Conservation (phyloP, 2,797 vertebrate genomes). For the Argya squamiceps region DNA sequence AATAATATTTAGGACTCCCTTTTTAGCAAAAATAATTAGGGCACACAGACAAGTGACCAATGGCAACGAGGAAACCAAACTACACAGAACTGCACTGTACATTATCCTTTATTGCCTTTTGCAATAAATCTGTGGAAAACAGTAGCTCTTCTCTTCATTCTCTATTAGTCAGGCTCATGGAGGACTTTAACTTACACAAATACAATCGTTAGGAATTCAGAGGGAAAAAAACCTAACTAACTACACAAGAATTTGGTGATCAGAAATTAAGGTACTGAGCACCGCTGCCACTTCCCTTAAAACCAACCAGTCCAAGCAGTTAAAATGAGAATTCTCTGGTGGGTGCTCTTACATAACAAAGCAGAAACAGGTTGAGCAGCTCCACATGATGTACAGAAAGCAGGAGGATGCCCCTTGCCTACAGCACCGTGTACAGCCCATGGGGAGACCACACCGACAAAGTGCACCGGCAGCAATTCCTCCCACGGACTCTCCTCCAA, state of each 20-base stretch:
- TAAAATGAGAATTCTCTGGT: not conserved
- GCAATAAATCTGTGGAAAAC: not conserved
- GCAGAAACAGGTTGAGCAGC: not conserved
- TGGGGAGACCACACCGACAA: not conserved
- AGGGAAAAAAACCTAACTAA: not conserved
- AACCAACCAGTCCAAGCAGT: not conserved
- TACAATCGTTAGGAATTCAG: not conserved
- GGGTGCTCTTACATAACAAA: not conserved
- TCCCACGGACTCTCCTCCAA: not conserved
- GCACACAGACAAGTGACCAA: not conserved
- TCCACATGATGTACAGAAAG: not conserved
- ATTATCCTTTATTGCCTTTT: not conserved
- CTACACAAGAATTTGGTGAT: not conserved
- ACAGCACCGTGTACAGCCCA: not conserved
- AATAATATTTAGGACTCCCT: not conserved
- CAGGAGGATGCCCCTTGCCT: not conserved
- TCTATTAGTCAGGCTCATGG: not conserved
- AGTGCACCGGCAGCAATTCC: not conserved
- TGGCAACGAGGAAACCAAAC: not conserved
- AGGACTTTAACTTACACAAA: not conserved
- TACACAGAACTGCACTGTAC: not conserved
- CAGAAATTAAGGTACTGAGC: not conserved
- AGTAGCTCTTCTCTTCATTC: not conserved
- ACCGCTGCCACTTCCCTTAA: not conserved
- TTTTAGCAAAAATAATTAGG: conserved; percentile 35